Conservation (phyloP, 2,888 invertebrate species). For the Caenorhabditis panamensis region DNA sequence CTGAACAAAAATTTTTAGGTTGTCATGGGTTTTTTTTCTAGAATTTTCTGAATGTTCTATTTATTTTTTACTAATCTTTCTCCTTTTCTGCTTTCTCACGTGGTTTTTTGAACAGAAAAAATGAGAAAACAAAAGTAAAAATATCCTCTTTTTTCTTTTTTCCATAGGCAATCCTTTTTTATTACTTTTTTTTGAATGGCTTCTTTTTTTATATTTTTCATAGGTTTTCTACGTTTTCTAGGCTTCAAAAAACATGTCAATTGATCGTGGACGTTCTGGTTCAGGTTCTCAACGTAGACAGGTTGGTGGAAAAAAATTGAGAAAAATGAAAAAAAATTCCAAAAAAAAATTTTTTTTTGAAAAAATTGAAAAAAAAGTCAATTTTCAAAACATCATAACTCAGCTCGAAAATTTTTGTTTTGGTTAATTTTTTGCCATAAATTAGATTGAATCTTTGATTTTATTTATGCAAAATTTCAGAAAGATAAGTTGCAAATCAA, state of each 20-base stretch:
- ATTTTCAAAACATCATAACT: not conserved
- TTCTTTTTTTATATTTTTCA: not conserved
- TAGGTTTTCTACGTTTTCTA: not conserved
- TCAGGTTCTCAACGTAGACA: too few species aligned
- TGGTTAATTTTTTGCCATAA: not conserved
- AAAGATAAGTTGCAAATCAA: too few species aligned
- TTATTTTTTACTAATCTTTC: too few species aligned
- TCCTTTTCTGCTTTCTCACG: too few species aligned
- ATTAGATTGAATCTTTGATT: not conserved
- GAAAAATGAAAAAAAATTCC: too few species aligned
- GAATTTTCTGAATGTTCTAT: too few species aligned
- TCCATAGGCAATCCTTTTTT: not conserved
- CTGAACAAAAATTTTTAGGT: too few species aligned
- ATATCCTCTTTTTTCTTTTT: not conserved
- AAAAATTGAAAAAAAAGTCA: too few species aligned
- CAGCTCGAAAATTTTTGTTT: not conserved
- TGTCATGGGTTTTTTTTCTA: too few species aligned
- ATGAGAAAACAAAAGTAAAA: not conserved
- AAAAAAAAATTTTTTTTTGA: too few species aligned
- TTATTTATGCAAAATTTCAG: too few species aligned
- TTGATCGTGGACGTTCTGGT: slow-evolving; percentile 21
- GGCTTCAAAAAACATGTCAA: slow-evolving; percentile 19
- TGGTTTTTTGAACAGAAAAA: not conserved
- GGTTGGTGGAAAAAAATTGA: too few species aligned
- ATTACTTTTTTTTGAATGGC: not conserved